These are phyloP conservation scores for Allophyes oxyacanthae DNA, from an alignment of 2,888 invertebrate species.

Conservation along the genomic window DNA sequence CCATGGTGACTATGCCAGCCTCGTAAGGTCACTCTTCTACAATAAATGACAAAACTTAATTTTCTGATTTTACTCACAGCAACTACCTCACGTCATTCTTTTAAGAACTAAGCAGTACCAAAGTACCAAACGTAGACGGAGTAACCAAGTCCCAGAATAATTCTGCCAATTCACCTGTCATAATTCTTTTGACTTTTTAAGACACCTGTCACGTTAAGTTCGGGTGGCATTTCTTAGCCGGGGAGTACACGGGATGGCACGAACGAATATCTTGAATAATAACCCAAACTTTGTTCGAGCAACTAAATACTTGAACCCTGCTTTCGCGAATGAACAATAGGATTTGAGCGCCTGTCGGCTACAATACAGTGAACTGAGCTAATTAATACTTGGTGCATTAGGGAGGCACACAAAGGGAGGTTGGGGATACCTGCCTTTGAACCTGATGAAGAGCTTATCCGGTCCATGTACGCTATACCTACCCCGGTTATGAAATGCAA, in stretches of 20 bases:
- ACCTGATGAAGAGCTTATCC: slow-evolving; percentile 43
- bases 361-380: slow-evolving; percentile 27
- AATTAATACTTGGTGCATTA: slow-evolving; percentile 44
- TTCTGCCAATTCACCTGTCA: too few relatives aligned
- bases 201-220: not conserved
- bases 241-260: not conserved
- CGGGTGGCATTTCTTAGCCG: not conserved
- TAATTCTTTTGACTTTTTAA: not conserved
- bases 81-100: too few relatives aligned
- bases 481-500: slow-evolving; percentile 11
- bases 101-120: too few relatives aligned
- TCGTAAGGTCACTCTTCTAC: too few relatives aligned
- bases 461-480: slow-evolving; percentile 1
- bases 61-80: too few relatives aligned
- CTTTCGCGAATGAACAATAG: slow-evolving; percentile 14
- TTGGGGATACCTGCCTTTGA: slow-evolving; percentile 25
- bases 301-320: not conserved
- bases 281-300: not conserved
- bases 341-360: slow-evolving; percentile 18
- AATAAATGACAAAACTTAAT: too few relatives aligned
- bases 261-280: not conserved
- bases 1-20: too few relatives aligned
- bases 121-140: too few relatives aligned
- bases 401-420: slow-evolving; percentile 37
- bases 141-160: too few relatives aligned